phyloP scores from a whole-genome alignment of 2,888 invertebrate species.

The Meteorus cinctellus region DNA sequence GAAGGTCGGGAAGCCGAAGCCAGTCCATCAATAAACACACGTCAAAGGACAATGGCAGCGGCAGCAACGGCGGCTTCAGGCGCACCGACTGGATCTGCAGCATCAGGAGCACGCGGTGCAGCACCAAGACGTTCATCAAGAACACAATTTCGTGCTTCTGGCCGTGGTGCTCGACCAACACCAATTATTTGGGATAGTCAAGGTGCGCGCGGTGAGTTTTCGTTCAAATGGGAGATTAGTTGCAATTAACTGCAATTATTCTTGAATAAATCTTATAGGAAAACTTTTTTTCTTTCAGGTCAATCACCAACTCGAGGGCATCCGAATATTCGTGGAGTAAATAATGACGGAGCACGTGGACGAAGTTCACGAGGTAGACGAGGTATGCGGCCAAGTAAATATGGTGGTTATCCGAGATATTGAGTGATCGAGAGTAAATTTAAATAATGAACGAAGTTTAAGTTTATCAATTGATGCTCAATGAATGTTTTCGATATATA shows the following conservation, averaged over 20 bases:
- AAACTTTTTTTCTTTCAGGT: slow-evolving; percentile 48
- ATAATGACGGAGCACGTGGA: slow-evolving; percentile 58
- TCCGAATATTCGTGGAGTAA: slow-evolving; percentile 56
- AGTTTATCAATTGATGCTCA: slow-evolving; percentile 4
- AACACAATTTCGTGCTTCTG: slow-evolving; percentile 65
- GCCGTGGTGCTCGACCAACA: slow-evolving; percentile 75
- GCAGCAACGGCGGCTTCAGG: slow-evolving; percentile 63
- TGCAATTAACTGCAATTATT: neutral
- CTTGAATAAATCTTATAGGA: slow-evolving; percentile 21
- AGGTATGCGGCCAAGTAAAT: slow-evolving; percentile 59
- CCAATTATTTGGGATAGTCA: slow-evolving; percentile 79
- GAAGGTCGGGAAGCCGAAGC: slow-evolving; percentile 90
- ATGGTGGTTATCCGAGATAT: slow-evolving; percentile 53
- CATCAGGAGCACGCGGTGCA: slow-evolving; percentile 57
- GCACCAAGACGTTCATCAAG: slow-evolving; percentile 66
- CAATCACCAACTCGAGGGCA: slow-evolving; percentile 61
- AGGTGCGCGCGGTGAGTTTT: slow-evolving; percentile 56
- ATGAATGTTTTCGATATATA: neutral
- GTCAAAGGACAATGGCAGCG: slow-evolving; percentile 70
- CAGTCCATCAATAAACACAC: slow-evolving; percentile 78
- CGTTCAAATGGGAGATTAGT: neutral
- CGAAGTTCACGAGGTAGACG: slow-evolving; percentile 62
- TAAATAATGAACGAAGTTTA: slow-evolving; percentile 39
- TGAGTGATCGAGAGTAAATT: slow-evolving; percentile 35
- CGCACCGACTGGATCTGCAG: slow-evolving; percentile 55